Percentiles rank a stretch among this genome's conserved stretches.
These are phyloP conservation scores for Empidonax traillii DNA, from an alignment of 2,113 vertebrate species.

Conservation along the genomic window DNA sequence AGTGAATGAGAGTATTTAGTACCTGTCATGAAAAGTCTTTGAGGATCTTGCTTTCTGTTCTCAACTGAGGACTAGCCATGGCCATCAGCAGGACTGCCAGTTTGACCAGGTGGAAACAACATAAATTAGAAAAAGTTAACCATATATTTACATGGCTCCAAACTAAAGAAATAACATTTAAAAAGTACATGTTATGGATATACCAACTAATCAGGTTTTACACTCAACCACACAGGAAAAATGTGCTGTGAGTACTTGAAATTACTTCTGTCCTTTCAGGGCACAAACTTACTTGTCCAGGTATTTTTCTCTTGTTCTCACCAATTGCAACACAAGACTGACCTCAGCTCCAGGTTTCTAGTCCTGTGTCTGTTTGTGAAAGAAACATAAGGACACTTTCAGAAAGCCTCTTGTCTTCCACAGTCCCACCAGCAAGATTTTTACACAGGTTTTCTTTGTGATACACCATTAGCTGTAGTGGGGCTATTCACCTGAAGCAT, in stretches of 20 bases:
- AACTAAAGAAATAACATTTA: not conserved
- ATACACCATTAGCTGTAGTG: not conserved
- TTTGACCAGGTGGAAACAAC: not conserved
- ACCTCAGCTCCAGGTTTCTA: not conserved
- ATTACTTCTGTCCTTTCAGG: not conserved
- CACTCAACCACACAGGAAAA: not conserved
- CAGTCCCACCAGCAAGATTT: not conserved
- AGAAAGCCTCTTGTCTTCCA: not conserved
- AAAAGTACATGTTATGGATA: not conserved
- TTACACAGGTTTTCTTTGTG: not conserved
- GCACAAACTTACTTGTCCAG: not conserved
- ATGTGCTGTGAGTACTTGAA: not conserved
- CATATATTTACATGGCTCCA: not conserved
- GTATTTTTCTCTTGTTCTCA: not conserved
- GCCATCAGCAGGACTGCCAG: not conserved
- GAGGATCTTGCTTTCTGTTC: not conserved
- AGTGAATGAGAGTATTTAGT: not conserved
- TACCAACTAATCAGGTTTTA: not conserved
- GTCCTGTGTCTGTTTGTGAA: not conserved
- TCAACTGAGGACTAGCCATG: not conserved
- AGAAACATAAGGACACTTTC: not conserved
- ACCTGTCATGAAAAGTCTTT: not conserved
- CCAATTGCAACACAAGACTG: not conserved
- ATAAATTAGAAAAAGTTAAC: not conserved
- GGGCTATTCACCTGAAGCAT: not conserved